Conservation (phyloP, 2,113 vertebrate species). For the Micromys minutus region DNA sequence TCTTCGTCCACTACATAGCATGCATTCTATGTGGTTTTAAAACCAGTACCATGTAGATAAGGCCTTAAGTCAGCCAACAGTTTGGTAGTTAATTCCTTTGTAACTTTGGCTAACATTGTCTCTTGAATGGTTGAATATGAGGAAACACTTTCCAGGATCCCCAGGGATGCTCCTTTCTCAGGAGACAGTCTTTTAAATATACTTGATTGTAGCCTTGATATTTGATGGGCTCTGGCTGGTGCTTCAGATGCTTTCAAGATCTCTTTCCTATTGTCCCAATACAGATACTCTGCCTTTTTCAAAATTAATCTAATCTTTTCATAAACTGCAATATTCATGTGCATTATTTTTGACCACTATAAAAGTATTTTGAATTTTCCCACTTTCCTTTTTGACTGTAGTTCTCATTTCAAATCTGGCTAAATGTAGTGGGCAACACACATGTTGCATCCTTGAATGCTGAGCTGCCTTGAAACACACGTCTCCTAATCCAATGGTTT, state of each 20-base stretch:
- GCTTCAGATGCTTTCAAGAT: neutral
- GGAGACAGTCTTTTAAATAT: neutral
- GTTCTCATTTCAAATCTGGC: neutral
- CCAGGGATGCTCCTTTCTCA: neutral
- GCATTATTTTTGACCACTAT: neutral
- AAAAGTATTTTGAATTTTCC: neutral
- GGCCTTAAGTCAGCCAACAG: no score
- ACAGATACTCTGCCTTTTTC: neutral
- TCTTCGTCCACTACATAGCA: neutral
- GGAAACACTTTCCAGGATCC: neutral
- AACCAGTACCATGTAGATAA: neutral
- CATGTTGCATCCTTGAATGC: neutral
- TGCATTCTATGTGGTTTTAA: neutral
- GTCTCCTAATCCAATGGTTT: neutral
- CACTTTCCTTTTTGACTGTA: neutral
- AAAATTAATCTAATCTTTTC: neutral
- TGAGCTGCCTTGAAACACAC: neutral
- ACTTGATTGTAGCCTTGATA: neutral
- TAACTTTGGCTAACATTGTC: neutral
- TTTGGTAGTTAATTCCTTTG: neutral
- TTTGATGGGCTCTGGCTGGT: neutral
- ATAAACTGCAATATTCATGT: neutral
- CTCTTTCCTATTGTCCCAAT: neutral
- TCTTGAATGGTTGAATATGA: neutral
- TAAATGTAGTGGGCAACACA: neutral